phyloP scores from a whole-genome alignment of 2,113 vertebrate species.

The Sminthopsis crassicaudata region DNA sequence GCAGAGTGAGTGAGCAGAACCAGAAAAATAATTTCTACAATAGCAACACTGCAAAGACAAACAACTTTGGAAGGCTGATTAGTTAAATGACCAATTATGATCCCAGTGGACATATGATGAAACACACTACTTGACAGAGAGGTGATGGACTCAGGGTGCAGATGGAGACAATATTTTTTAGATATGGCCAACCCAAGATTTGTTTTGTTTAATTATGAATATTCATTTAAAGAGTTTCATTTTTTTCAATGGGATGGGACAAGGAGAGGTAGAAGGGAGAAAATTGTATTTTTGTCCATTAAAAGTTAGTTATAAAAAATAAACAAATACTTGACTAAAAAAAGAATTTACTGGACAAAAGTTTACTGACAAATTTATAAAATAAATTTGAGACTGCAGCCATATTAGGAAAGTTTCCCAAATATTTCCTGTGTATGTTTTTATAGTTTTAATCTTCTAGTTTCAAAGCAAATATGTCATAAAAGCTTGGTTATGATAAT shows the following conservation, averaged over 20 bases:
- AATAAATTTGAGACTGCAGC: background rate
- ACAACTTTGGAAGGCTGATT: background rate
- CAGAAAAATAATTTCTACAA: background rate
- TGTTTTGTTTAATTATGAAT: background rate
- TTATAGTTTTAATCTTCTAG: background rate
- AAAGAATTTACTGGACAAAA: background rate
- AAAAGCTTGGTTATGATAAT: background rate
- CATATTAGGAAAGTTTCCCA: background rate
- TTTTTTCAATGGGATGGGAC: background rate
- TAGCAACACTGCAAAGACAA: background rate
- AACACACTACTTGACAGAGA: background rate
- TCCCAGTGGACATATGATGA: background rate
- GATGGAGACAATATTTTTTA: background rate
- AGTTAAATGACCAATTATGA: background rate
- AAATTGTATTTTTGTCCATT: background rate
- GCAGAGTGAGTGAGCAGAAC: background rate
- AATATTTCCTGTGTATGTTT: background rate
- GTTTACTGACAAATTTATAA: background rate
- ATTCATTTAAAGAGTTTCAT: background rate
- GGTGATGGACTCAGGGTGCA: background rate
- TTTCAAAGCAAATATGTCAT: background rate
- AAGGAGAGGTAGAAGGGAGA: background rate
- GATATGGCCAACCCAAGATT: background rate
- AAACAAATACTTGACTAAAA: background rate
- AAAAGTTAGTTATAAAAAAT: background rate